phyloP scores from a whole-genome alignment of 2,797 vertebrate species.

The Tokudaia muenninki region DNA sequence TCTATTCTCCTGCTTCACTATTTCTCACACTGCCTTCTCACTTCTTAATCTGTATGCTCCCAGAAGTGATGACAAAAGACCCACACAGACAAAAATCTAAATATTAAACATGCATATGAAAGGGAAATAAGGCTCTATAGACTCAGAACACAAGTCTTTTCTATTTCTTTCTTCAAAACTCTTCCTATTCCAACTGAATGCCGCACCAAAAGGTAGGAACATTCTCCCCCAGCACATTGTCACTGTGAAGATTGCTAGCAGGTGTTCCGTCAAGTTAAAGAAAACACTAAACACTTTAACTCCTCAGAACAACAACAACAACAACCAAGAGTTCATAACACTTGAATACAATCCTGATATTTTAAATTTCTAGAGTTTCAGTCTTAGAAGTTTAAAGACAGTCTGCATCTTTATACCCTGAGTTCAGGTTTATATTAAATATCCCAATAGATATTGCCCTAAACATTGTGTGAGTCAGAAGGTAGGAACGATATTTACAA shows the following conservation, averaged over 20 bases:
- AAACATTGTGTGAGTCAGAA: conserved; percentile 71
- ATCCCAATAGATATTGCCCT: conserved; percentile 54
- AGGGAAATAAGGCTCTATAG: neutral
- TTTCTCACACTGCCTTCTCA: neutral
- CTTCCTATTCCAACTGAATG: neutral
- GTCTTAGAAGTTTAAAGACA: conserved; percentile 82
- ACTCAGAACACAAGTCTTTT: conserved; percentile 46
- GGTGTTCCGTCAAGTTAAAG: conserved; percentile 74
- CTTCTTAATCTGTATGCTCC: neutral
- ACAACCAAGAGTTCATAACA: conserved; percentile 77
- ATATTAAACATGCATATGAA: neutral
- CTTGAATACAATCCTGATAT: conserved; percentile 86
- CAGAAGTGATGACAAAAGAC: conserved; percentile 35
- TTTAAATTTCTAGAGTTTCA: conserved; percentile 86
- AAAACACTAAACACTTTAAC: conserved; percentile 82
- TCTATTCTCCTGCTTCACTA: conserved; percentile 70
- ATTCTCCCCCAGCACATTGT: conserved; percentile 46
- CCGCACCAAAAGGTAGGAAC: conserved; percentile 66
- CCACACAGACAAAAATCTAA: neutral
- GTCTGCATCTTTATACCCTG: conserved; percentile 74
- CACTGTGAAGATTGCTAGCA: conserved; percentile 66
- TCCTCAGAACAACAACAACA: conserved; percentile 73
- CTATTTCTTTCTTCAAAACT: neutral
- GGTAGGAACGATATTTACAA: conserved; percentile 71
- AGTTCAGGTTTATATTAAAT: conserved; percentile 87